phyloP scores from a whole-genome alignment of 2,113 vertebrate genomes.

The Calidris pugnax region DNA sequence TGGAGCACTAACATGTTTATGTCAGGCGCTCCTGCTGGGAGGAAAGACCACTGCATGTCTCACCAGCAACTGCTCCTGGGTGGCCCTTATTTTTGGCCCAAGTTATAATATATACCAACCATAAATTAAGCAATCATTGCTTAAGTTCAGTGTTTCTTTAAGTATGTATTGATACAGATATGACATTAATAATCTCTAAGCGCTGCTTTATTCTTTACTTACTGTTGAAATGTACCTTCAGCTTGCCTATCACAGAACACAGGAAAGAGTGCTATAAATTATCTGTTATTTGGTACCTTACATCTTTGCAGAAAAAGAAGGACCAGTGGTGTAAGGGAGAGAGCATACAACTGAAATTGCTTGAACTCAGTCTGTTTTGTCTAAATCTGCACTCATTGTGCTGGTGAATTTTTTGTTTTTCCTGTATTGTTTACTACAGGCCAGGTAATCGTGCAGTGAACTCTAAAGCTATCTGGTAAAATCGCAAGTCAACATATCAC shows the following conservation, averaged over 20 bases:
- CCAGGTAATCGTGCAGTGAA: neutral
- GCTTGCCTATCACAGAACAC: neutral
- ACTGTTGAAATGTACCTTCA: neutral
- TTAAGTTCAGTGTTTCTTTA: neutral
- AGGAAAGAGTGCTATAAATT: neutral
- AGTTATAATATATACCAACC: neutral
- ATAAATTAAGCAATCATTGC: neutral
- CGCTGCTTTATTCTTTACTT: conserved; percentile 1
- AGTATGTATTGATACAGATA: neutral
- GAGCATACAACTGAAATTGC: neutral
- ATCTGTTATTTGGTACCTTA: neutral
- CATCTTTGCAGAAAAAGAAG: neutral
- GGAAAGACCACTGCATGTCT: conserved; percentile 36
- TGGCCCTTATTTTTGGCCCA: conserved; percentile 36
- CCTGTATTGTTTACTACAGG: neutral
- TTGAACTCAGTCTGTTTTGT: neutral
- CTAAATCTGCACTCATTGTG: neutral
- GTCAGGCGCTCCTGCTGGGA: conserved; percentile 28
- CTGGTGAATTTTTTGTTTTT: neutral
- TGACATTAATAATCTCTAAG: neutral
- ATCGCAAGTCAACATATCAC: neutral
- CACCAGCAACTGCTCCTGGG: conserved; percentile 12
- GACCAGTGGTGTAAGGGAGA: neutral
- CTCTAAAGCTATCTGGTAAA: neutral
- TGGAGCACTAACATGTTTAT: conserved; percentile 24